Conservation (phyloP, 1,140 invertebrate species). For the Adoxophyes honmai region DNA sequence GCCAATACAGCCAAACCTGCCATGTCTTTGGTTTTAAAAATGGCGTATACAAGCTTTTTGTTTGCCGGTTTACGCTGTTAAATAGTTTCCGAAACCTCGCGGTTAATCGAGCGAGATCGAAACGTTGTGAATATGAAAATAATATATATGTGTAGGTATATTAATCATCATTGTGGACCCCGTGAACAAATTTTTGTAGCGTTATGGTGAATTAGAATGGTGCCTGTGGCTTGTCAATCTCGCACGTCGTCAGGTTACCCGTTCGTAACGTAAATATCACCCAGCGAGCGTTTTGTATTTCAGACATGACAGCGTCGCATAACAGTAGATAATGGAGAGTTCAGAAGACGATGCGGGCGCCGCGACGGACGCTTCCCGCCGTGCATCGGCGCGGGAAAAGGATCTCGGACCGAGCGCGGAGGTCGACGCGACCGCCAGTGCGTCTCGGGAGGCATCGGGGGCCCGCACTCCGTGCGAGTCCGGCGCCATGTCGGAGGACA, state of each 20-base stretch:
- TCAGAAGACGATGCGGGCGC: conserved; percentile 76
- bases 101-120: conserved; percentile 56
- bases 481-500: conserved; percentile 65
- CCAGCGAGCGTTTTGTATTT: conserved; percentile 71
- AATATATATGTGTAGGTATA: conserved; percentile 76
- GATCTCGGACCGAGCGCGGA: conserved; percentile 62
- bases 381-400: conserved; percentile 75
- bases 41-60: conserved; percentile 79
- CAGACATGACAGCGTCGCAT: conserved; percentile 74
- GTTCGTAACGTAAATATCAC: conserved; percentile 75
- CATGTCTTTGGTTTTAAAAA: conserved; percentile 79
- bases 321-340: conserved; percentile 78
- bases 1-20: conserved; percentile 73
- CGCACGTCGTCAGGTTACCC: conserved; percentile 74
- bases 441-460: conserved; percentile 52
- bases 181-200: conserved; percentile 70
- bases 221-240: conserved; percentile 75
- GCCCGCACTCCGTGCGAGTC: conserved; percentile 51
- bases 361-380: conserved; percentile 72
- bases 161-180: conserved; percentile 64
- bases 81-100: conserved; percentile 65
- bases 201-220: conserved; percentile 77
- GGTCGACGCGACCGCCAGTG: conserved; percentile 63
- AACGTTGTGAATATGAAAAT: conserved; percentile 76
- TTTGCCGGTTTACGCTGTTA: conserved; percentile 76